Percentiles rank a stretch among this genome's conserved stretches.
phyloP scores from a whole-genome alignment of 1,140 invertebrate species.

The Zaprionus taronus region DNA sequence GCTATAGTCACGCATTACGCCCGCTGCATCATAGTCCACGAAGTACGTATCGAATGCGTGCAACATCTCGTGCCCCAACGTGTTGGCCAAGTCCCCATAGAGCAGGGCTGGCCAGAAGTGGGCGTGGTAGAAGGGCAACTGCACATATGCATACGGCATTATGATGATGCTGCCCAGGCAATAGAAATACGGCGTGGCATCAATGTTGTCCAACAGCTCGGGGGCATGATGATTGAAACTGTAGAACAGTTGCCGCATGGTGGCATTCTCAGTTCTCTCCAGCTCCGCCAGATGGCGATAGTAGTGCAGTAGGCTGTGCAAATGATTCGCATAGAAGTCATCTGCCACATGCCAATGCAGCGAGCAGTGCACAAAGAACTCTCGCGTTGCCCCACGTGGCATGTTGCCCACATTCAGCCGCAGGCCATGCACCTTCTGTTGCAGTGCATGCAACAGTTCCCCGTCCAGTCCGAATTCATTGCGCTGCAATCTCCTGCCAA shows the following conservation, averaged over 20 bases:
- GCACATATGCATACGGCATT: slow-evolving; percentile 73
- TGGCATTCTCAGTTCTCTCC: slow-evolving; percentile 36
- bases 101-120: slow-evolving; percentile 66
- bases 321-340: slow-evolving; percentile 64
- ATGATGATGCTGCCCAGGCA: slow-evolving; percentile 72
- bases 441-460: slow-evolving; percentile 38
- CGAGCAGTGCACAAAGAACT: slow-evolving; percentile 44
- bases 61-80: slow-evolving; percentile 73
- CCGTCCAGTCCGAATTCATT: slow-evolving; percentile 46
- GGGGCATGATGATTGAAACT: slow-evolving; percentile 74
- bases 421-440: slow-evolving; percentile 44
- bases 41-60: slow-evolving; percentile 71
- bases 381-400: slow-evolving; percentile 46
- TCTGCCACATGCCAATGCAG: slow-evolving; percentile 42
- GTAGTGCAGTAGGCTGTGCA: slow-evolving; percentile 57
- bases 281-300: slow-evolving; percentile 48
- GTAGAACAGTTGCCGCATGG: slow-evolving; percentile 51
- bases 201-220: slow-evolving; percentile 62
- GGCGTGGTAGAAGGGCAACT: slow-evolving; percentile 64
- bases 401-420: slow-evolving; percentile 67
- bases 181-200: slow-evolving; percentile 75
- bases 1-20: slow-evolving; percentile 56
- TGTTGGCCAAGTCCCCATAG: slow-evolving; percentile 73
- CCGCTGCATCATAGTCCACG: slow-evolving; percentile 63
- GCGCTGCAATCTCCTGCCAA: slow-evolving; percentile 30